These are phyloP conservation scores for Darevskia nairensis DNA, from an alignment of 2,797 vertebrate species.

Conservation along the genomic window DNA sequence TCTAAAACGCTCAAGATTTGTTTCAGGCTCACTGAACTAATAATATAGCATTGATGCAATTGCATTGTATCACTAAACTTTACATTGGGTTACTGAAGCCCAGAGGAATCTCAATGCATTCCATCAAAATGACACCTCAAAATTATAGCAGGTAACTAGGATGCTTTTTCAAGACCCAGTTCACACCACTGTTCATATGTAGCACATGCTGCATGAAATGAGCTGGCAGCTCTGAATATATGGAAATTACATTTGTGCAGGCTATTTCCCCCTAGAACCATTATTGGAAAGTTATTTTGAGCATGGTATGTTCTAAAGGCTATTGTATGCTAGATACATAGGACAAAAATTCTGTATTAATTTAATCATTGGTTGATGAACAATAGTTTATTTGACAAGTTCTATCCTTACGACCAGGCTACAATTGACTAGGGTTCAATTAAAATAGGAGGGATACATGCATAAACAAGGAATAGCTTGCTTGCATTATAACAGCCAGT, in stretches of 20 bases:
- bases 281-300: background rate
- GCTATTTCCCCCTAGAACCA: background rate
- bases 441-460: background rate
- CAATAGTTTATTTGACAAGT: background rate
- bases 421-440: background rate
- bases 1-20: background rate
- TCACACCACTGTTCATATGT: conserved; percentile 6
- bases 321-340: background rate
- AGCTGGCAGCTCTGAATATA: background rate
- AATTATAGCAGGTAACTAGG: background rate
- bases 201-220: background rate
- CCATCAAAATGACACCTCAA: background rate
- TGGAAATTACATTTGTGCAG: background rate
- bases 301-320: background rate
- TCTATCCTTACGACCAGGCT: background rate
- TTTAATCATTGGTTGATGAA: conserved; percentile 12
- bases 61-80: conserved; percentile 46
- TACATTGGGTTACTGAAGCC: conserved; percentile 1
- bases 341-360: background rate
- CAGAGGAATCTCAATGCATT: background rate
- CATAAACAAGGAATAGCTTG: background rate
- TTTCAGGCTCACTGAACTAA: fast-evolving
- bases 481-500: background rate
- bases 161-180: background rate
- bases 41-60: background rate